Conservation (phyloP, 2,888 invertebrate genomes). For the Eristalis intricaria region DNA sequence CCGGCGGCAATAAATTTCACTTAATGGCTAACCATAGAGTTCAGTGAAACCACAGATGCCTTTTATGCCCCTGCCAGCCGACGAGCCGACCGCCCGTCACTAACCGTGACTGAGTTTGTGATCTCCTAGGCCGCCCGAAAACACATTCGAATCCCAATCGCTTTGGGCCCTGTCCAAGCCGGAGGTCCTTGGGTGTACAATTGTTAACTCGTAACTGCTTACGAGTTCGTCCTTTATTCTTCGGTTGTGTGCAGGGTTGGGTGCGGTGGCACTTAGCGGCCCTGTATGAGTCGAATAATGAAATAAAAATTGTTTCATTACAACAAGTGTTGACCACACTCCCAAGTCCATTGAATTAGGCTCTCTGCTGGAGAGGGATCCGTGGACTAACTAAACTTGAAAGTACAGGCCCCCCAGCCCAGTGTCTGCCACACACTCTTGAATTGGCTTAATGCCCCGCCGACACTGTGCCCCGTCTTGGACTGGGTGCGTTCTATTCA, state of each 20-base stretch:
- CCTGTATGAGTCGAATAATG: conserved; percentile 49
- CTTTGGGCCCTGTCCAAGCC: conserved; percentile 13
- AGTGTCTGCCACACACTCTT: conserved; percentile 8
- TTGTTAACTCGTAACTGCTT: conserved; percentile 6
- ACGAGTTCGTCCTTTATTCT: not conserved
- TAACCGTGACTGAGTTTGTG: conserved; percentile 12
- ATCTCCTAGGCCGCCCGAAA: not conserved
- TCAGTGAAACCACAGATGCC: conserved; percentile 60
- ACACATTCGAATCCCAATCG: conserved; percentile 38
- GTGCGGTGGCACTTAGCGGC: conserved; percentile 10
- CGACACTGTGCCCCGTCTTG: not conserved
- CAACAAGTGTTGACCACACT: conserved; percentile 59
- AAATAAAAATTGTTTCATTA: conserved; percentile 63
- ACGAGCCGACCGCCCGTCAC: not conserved
- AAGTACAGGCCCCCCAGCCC: conserved; percentile 40
- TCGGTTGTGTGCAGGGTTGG: conserved; percentile 10
- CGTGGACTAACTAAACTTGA: conserved; percentile 16
- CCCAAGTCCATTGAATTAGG: conserved; percentile 25
- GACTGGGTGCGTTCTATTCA: not conserved
- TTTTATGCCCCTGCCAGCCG: conserved; percentile 17
- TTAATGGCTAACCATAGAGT: conserved; percentile 61
- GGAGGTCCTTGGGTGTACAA: conserved; percentile 1
- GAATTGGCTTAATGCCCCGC: not conserved
- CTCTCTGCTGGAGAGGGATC: conserved; percentile 33
- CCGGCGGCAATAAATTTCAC: conserved; percentile 62